Base-by-base conservation (phyloP, 2,797 vertebrate species). In the Lepus townsendii region DNA sequence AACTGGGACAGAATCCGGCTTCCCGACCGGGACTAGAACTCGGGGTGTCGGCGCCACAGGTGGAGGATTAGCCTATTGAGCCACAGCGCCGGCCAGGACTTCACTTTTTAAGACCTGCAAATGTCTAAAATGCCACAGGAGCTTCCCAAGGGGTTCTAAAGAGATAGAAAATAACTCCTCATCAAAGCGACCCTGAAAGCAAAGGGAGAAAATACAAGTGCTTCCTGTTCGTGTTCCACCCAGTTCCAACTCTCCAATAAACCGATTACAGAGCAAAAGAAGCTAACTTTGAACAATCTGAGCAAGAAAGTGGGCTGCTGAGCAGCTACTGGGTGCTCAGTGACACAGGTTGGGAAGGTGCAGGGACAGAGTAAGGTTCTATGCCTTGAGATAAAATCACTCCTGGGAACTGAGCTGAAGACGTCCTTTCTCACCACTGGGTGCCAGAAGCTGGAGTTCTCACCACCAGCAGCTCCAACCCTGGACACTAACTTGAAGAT, bases 211-310 rank as follows among this genome's bases (percentile, higher is more conserved):
- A 78, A 89, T n/a, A 69, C 27, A 80, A 60, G n/a, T 0, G 10
- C 7, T 72, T 88, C 26, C 22, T 27, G 30, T 42, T 27, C 66
- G 27, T 19, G 62, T 95, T 30, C 62, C 11, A n/a, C 75, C 30
- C 79, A 87, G 32, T 62, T 75, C 65, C 78, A n/a, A 79, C 14
- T 85, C 79, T 62, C 75, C 65, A 72, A 22, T 52, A 77, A 91
- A 72, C 62, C 42, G 19, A 2, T 19, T 71, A 38, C 38, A 60
- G 1, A 9, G 35, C n/a, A 24, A 79, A 84, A 77, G 35, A 76
- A 62, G 60, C 4, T 13, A 32, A 83, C 52, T 75, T 50, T 38
- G 19, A 57, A 7, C 38, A 73, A 2, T 38, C 66, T 7, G 72
- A 76, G 19, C 32, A 82, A 62, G 26, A 91, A 68, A 24, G 1